Evolutionary conservation across 2,113 vertebrate genomes (phyloP).

Genomic region (Pterocles burchelli): DNA sequence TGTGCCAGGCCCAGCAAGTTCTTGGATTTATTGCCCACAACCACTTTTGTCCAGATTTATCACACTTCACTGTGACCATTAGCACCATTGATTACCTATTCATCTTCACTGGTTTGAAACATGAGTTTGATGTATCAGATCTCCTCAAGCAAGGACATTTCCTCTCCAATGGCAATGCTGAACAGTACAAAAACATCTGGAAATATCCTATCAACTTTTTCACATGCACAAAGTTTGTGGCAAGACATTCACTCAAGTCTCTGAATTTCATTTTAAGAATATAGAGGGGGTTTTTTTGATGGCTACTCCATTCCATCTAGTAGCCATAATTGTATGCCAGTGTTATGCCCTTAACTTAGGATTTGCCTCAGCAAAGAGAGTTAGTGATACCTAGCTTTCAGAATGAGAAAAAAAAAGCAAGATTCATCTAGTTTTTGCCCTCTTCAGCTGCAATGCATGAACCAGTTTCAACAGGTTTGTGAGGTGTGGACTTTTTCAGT

Average conservation of each 20-base stretch:
- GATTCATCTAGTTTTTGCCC: background rate
- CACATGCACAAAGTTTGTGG: background rate
- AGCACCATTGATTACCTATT: slow-evolving; percentile 29
- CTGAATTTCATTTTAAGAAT: background rate
- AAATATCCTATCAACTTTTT: background rate
- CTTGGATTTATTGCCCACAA: slow-evolving; percentile 10
- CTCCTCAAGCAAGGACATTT: background rate
- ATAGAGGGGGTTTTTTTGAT: fast-evolving
- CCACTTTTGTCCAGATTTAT: slow-evolving; percentile 17
- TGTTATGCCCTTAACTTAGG: background rate
- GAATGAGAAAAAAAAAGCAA: background rate
- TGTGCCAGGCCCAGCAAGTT: background rate
- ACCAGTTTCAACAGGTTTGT: background rate
- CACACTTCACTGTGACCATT: background rate
- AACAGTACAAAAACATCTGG: background rate
- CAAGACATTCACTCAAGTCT: background rate
- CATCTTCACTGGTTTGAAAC: background rate
- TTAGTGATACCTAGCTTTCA: background rate
- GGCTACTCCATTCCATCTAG: background rate
- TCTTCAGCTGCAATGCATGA: background rate
- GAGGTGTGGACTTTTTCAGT: background rate
- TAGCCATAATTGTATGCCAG: fast-evolving
- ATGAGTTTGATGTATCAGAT: background rate
- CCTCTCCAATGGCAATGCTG: background rate
- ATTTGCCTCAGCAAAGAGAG: background rate